Percentiles rank a stretch among this genome's conserved stretches.
These are phyloP conservation scores for Sprattus sprattus DNA, from an alignment of 2,113 vertebrate species.

Conservation along the genomic window DNA sequence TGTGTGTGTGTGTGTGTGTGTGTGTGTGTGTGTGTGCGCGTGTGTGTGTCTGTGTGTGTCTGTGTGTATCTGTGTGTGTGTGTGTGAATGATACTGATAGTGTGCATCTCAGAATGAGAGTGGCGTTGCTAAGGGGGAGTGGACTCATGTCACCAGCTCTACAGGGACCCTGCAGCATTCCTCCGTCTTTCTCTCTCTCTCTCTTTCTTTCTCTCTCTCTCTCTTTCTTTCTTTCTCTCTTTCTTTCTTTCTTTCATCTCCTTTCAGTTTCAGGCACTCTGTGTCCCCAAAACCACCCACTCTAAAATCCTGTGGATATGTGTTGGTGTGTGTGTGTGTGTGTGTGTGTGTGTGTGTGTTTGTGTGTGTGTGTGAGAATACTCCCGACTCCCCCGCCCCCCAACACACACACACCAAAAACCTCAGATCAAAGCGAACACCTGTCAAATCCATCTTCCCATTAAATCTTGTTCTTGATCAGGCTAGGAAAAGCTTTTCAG, in stretches of 20 bases:
- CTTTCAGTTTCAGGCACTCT: background rate
- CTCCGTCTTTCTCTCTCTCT: background rate
- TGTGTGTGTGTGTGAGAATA: background rate
- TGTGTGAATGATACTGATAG: conserved; percentile 26
- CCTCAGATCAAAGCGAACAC: background rate
- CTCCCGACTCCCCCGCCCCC: background rate
- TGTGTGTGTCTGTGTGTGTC: too few relatives aligned
- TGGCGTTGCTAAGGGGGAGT: background rate
- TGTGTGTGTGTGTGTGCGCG: too few relatives aligned
- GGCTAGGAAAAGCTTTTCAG: background rate
- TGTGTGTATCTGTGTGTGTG: background rate
- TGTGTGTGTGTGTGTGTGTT: background rate
- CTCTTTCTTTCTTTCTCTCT: background rate
- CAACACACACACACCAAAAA: background rate
- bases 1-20: too few relatives aligned
- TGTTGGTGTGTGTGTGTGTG: background rate
- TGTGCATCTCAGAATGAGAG: background rate
- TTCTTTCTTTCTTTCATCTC: background rate
- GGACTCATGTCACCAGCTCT: background rate
- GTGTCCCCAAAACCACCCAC: background rate
- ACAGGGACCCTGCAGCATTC: background rate
- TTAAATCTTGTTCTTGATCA: conserved; percentile 3
- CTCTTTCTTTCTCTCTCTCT: background rate
- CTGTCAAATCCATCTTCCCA: background rate
- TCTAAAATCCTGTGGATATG: background rate